Percentiles rank a stretch among this genome's conserved stretches.
These are phyloP conservation scores for Papilio glaucus DNA, from an alignment of 1,140 invertebrate genomes.

Conservation along the genomic window DNA sequence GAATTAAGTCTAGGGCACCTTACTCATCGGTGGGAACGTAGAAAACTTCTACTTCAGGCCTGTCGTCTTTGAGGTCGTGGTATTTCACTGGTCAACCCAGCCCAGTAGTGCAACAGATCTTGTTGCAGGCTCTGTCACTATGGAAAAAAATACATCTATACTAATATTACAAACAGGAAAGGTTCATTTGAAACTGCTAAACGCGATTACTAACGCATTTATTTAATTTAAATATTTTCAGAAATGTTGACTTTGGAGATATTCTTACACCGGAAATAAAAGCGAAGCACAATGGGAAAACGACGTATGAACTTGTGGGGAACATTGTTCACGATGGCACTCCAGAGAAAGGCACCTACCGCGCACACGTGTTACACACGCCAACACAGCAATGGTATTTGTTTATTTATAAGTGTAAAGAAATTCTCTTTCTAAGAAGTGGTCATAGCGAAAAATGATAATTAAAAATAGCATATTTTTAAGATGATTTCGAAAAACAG, in stretches of 20 bases:
- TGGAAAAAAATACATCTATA: too few relatives aligned
- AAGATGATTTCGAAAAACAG: too few relatives aligned
- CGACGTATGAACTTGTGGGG: slow-evolving; percentile 96
- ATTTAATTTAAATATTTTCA: slow-evolving; percentile 60
- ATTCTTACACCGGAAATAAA: slow-evolving; percentile 94
- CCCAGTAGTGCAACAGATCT: too few relatives aligned
- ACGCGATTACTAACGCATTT: not conserved
- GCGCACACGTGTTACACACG: slow-evolving; percentile 97
- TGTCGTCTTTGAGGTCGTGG: too few relatives aligned
- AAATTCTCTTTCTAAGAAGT: slow-evolving; percentile 17
- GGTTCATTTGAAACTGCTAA: not conserved
- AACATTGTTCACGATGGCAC: slow-evolving; percentile 99
- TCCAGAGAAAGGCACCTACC: slow-evolving; percentile 96
- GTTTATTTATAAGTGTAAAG: slow-evolving; percentile 41
- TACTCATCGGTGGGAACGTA: too few relatives aligned
- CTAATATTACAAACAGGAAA: not conserved
- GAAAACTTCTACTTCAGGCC: too few relatives aligned
- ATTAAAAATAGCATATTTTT: too few relatives aligned
- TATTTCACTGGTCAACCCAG: too few relatives aligned
- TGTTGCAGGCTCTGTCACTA: too few relatives aligned
- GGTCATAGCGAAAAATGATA: slow-evolving; percentile 9
- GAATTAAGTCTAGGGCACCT: too few relatives aligned
- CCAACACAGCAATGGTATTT: slow-evolving; percentile 90
- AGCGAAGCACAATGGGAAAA: slow-evolving; percentile 90
- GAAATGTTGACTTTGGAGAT: slow-evolving; percentile 98